These are phyloP conservation scores for Drosophila gaucha DNA, from an alignment of 2,888 invertebrate genomes.

Conservation along the genomic window DNA sequence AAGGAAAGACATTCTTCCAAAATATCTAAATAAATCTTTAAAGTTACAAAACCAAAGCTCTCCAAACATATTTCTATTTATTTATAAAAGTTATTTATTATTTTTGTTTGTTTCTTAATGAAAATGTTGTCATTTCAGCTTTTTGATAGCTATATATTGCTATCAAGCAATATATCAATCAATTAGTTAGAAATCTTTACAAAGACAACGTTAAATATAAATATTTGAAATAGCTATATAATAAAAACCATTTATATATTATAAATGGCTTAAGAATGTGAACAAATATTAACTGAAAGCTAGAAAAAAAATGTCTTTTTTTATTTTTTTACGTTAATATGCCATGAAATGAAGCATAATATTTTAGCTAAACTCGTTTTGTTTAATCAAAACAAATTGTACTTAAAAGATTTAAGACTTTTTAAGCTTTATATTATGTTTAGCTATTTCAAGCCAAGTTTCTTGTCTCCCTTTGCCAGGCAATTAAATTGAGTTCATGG, in stretches of 20 bases:
- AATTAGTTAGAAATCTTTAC: neutral
- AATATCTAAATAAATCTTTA: too few species aligned
- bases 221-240: neutral
- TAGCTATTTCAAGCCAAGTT: neutral
- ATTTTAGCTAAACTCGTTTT: constrained; percentile 1
- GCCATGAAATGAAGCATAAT: neutral
- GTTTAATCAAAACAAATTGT: constrained; percentile 1
- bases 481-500: constrained; percentile 13
- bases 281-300: neutral
- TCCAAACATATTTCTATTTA: too few species aligned
- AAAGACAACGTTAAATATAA: neutral
- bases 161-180: too few species aligned
- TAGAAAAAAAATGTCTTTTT: neutral
- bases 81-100: too few species aligned
- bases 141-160: neutral
- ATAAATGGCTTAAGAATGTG: neutral
- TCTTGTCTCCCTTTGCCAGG: neutral
- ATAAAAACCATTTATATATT: neutral
- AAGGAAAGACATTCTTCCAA: too few species aligned
- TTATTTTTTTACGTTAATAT: neutral
- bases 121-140: too few species aligned
- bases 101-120: too few species aligned
- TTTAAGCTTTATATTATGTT: neutral
- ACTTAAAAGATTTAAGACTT: neutral
- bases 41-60: too few species aligned